Evolutionary conservation across 2,797 vertebrate species (phyloP).

Genomic region (Mus spretus): DNA sequence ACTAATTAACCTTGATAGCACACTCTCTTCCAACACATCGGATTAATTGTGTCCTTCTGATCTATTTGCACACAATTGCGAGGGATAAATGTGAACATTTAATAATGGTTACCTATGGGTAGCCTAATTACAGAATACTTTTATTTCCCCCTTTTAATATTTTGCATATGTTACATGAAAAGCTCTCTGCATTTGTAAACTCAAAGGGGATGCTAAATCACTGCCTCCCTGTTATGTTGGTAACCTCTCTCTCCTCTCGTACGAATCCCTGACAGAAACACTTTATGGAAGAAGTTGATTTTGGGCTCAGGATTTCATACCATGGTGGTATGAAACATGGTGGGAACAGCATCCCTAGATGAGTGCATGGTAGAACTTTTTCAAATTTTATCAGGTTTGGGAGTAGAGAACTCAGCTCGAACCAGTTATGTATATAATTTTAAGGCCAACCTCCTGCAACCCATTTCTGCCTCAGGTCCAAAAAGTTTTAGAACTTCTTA

Average conservation of each 20-base stretch:
- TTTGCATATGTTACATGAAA: conserved; percentile 31
- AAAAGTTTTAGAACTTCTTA: neutral
- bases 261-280: neutral
- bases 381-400: neutral
- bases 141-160: neutral
- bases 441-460: neutral
- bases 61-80: neutral
- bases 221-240: neutral
- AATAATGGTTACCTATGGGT: neutral
- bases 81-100: conserved; percentile 15
- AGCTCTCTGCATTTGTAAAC: conserved; percentile 33
- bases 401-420: neutral
- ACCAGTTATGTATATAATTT: neutral
- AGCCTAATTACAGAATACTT: neutral
- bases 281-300: neutral
- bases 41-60: neutral
- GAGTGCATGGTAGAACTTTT: neutral
- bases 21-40: neutral
- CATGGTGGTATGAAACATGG: no score
- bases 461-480: neutral
- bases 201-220: neutral
- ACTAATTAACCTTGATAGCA: neutral
- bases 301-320: neutral
- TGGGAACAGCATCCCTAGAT: neutral
- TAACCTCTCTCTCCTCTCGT: neutral